Percentiles rank a stretch among this genome's conserved stretches.
phyloP scores from a whole-genome alignment of 2,888 invertebrate genomes.

The Choreutis nemorana region DNA sequence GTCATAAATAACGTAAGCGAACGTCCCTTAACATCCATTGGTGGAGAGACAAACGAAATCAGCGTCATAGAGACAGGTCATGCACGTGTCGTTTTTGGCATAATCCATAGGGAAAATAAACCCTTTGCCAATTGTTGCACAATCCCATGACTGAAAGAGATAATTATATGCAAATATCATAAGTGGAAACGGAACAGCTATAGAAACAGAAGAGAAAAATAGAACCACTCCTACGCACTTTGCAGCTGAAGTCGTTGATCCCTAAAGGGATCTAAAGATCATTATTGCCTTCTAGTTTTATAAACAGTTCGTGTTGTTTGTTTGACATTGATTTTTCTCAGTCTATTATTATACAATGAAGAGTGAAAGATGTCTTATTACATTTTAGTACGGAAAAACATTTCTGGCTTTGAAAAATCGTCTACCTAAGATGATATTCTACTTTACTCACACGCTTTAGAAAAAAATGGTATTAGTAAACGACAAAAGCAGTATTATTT shows the following conservation, averaged over 20 bases:
- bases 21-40: too few relatives aligned
- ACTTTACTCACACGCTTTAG: too few relatives aligned
- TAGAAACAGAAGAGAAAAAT: conserved; percentile 44
- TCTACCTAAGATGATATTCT: too few relatives aligned
- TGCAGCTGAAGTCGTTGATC: conserved; percentile 50
- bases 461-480: too few relatives aligned
- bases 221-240: conserved; percentile 54
- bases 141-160: conserved; percentile 25
- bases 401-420: too few relatives aligned
- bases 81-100: conserved; percentile 56
- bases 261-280: conserved; percentile 37
- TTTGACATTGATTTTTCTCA: conserved; percentile 36
- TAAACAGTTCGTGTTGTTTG: conserved; percentile 20
- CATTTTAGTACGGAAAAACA: too few relatives aligned
- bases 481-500: too few relatives aligned
- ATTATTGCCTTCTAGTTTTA: conserved; percentile 8
- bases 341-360: too few relatives aligned
- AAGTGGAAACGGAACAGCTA: conserved; percentile 22
- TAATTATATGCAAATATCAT: conserved; percentile 14
- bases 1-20: too few relatives aligned
- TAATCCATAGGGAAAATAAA: conserved; percentile 30
- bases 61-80: too few relatives aligned
- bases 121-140: conserved; percentile 57
- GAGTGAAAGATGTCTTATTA: too few relatives aligned
- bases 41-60: too few relatives aligned